Base-by-base conservation (phyloP, 2,113 vertebrate species). In the Protomyctophum bolini region DNA sequence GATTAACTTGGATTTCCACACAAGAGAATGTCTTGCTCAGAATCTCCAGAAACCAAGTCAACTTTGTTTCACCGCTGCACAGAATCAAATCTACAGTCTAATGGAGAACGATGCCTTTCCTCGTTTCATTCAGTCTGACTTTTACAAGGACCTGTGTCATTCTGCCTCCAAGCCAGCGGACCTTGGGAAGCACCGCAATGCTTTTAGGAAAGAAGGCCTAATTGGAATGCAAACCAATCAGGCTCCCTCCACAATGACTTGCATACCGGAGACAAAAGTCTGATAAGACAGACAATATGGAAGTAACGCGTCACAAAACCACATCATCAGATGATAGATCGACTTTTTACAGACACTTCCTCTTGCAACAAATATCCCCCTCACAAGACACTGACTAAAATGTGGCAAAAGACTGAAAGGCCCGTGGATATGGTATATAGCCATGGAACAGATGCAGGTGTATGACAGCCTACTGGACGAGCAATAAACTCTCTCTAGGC, bases 31-130 rank as follows among this genome's bases (percentile, higher is more conserved):
- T 0, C 89, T 95, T 79, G 70, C 67, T 41, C 82, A 60, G 80
- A 93, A 85, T 55, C 87, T 94, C 64, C 90, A 90, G 63, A 73
- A 91, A 29, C 90, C 93, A 48, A 86, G 83, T 55, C 33, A 68
- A 10, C 85, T 79, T 0, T 94, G 92, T 70, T 95, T 94, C 76
- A 88, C 86, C 54, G 91, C 85, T 73, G 94, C 93, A 59, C 93
- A 95, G 65, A 92, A 72, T 79, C 93, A 91, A 63, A 91, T 95
- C 50, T 94, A 91, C 55, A 81, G 63, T 76, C 85, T 95, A 12
- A 93, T 93, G 93, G 91, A 94, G 83, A 94, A 93, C 58, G 90
- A 88, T 80, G 91, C 89, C 9, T 95, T 94, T 11, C 88, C 92
- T 51, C 54, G 85, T 21, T 94, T 95, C 65, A 86, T 92, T 15